Base-by-base conservation (phyloP, 2,888 invertebrate species). In the Sarcophaga rosellei region DNA sequence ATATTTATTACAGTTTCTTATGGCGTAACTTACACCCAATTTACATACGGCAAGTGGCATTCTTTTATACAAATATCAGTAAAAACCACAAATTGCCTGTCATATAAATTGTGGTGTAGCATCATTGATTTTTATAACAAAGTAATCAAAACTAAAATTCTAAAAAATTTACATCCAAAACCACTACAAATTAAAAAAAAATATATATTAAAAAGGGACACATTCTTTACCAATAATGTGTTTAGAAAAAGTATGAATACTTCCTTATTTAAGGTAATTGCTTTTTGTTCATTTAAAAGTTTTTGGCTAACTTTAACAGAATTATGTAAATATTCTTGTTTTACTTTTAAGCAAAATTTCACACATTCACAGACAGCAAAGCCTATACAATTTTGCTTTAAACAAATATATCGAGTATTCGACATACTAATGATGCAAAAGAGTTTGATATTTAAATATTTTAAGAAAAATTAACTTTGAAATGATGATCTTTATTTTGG, bases 281-380 rank as follows among this genome's bases (percentile, higher is more conserved):
- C 72, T 80, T 66, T 68, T 77, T 72, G n/a, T 45, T 35, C 11
- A 61, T n/a, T 45, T 72, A 76, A 12, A 12, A 65, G 44, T 23
- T 57, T 45, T 77, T 72, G 62, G 47, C 73, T 66, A 86, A 74
- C 63, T 75, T 75, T 82, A 12, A 85, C 4, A 62, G 4, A 81
- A 57, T 66, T 66, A 44, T 65, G 15, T 75, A 47, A 62, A 53
- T 44, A 59, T 35, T 78, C 57, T 21, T 61, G 35, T 62, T 12
- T 63, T 15, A 57, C 53, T 65, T 74, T 82, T 66, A 70, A 61
- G 35, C 44, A 85, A 75, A 76, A 53, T 73, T 77, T 78, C 44
- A 78, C 86, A 86, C 69, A 77, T 70, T 61, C 57, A 78, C 81
- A 78, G 84, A 84, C 84, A 86, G 84, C 84, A 81, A 86, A 86